Evolutionary conservation across 2,888 invertebrate genomes (phyloP).

Genomic region (Nephrotoma flavescens): DNA sequence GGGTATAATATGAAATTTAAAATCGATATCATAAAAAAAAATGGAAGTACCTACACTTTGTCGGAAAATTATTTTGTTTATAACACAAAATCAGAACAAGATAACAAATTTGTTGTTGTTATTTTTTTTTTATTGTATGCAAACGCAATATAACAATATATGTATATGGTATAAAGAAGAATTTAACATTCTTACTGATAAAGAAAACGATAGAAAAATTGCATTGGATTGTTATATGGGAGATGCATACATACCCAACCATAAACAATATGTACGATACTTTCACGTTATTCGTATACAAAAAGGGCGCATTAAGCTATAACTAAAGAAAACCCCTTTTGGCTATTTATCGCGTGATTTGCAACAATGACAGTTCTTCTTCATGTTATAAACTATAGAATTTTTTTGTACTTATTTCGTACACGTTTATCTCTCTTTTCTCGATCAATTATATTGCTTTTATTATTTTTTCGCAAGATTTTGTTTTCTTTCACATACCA

Average conservation of each 20-base stretch:
- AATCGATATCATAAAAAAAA: neutral
- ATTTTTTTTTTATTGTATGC: neutral
- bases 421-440: neutral
- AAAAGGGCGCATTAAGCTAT: neutral
- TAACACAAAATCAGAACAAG: neutral
- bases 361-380: slow-evolving; percentile 4
- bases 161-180: neutral
- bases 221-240: neutral
- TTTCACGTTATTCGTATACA: neutral
- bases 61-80: neutral
- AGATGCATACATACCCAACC: neutral
- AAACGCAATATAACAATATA: neutral
- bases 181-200: neutral
- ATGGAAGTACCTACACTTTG: neutral
- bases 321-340: neutral
- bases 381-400: neutral
- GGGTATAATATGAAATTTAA: neutral
- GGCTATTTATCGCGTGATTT: slow-evolving; percentile 2
- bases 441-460: neutral
- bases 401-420: neutral
- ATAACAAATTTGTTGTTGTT: neutral
- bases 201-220: neutral
- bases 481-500: neutral
- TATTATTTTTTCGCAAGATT: neutral
- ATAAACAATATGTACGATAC: neutral